Conservation (phyloP, 1,140 invertebrate species). For the Papilio xuthus region DNA sequence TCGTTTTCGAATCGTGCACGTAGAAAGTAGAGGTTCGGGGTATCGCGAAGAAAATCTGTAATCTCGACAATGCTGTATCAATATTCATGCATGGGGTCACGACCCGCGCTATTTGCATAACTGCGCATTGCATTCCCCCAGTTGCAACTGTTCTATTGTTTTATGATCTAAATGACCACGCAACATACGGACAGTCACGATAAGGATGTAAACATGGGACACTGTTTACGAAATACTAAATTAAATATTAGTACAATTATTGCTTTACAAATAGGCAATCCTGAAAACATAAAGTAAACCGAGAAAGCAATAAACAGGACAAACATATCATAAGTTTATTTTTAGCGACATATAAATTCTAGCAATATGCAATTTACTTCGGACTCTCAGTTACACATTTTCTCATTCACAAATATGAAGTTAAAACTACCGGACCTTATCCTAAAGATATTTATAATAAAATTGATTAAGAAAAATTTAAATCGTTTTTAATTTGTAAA, state of each 20-base stretch:
- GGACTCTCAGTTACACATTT: no score
- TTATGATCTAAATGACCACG: slow-evolving; percentile 80
- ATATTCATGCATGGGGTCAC: slow-evolving; percentile 79
- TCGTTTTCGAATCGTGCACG: slow-evolving; percentile 72
- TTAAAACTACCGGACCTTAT: no score
- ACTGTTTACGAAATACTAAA: slow-evolving; percentile 14
- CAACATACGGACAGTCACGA: slow-evolving; percentile 75
- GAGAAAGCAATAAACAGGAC: neutral
- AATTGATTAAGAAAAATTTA: no score
- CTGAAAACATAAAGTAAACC: neutral
- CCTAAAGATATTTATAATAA: no score
- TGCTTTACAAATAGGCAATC: slow-evolving; percentile 19
- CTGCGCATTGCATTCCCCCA: slow-evolving; percentile 74
- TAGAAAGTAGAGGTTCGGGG: slow-evolving; percentile 68
- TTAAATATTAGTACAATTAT: slow-evolving; percentile 15
- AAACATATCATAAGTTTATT: neutral
- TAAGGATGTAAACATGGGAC: slow-evolving; percentile 64
- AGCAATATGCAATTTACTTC: no score
- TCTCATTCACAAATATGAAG: no score
- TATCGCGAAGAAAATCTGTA: slow-evolving; percentile 72
- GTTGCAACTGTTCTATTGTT: slow-evolving; percentile 78
- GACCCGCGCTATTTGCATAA: slow-evolving; percentile 78
- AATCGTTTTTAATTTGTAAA: slow-evolving; percentile 2
- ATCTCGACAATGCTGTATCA: slow-evolving; percentile 79
- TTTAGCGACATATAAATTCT: neutral